Evolutionary conservation across 2,113 vertebrate genomes (phyloP).

Genomic region (Lagopus leucura): DNA sequence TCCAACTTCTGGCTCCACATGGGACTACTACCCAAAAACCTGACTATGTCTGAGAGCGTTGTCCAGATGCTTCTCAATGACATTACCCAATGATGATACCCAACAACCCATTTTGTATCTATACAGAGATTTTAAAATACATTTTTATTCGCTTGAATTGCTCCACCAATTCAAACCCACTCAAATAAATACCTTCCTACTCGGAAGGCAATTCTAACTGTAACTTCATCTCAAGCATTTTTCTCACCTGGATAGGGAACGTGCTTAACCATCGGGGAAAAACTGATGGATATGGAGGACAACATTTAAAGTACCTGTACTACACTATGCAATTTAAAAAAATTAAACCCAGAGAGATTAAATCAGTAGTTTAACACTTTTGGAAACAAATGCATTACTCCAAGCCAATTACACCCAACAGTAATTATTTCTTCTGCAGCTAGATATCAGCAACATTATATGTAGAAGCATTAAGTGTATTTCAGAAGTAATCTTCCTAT

Average conservation of each 20-base stretch:
- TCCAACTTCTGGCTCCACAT: too few species aligned
- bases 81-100: background rate
- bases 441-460: background rate
- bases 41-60: too few species aligned
- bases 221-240: background rate
- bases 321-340: background rate
- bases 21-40: too few species aligned
- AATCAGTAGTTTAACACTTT: background rate
- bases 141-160: background rate
- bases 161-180: background rate
- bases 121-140: background rate
- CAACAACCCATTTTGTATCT: background rate
- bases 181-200: rapidly evolving
- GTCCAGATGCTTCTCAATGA: too few species aligned
- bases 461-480: background rate
- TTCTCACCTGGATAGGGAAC: rapidly evolving
- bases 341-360: background rate
- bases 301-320: background rate
- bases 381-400: background rate
- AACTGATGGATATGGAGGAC: background rate
- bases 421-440: background rate
- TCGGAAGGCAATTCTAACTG: background rate
- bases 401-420: background rate
- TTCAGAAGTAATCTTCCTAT: background rate
- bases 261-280: background rate